Conservation (phyloP, 1,140 invertebrate genomes). For the Megalopta genalis region DNA sequence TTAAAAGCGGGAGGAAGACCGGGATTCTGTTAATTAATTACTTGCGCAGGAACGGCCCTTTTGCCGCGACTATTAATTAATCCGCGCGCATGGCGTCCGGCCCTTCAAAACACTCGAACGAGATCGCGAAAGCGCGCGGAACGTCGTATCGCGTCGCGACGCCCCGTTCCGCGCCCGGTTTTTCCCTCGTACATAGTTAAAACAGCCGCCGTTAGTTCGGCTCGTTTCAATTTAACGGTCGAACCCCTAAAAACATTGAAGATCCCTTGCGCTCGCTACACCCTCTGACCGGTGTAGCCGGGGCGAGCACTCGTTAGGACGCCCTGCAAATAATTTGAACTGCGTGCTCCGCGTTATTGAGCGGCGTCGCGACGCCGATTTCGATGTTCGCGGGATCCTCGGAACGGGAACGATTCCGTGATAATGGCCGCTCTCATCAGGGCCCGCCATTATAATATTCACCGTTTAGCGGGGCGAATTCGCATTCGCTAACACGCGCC, state of each 20-base stretch:
- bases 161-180: neutral
- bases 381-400: no score
- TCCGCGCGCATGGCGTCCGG: neutral
- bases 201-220: constrained; percentile 15
- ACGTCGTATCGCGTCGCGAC: neutral
- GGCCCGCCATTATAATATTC: no score
- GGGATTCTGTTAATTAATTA: neutral
- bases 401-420: no score
- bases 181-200: neutral
- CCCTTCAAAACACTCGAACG: neutral
- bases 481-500: no score
- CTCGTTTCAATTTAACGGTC: constrained; percentile 17
- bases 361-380: no score
- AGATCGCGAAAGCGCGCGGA: neutral
- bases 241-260: constrained; percentile 12
- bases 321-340: no score
- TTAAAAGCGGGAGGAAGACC: no score
- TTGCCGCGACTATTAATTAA: neutral
- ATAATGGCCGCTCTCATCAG: no score
- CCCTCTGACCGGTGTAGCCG: neutral
- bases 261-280: neutral
- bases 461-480: no score
- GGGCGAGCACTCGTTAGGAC: neutral
- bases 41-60: neutral
- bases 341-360: no score